These are phyloP conservation scores for Oreonectes daqikongensis DNA, from an alignment of 2,797 vertebrate genomes.

Conservation along the genomic window DNA sequence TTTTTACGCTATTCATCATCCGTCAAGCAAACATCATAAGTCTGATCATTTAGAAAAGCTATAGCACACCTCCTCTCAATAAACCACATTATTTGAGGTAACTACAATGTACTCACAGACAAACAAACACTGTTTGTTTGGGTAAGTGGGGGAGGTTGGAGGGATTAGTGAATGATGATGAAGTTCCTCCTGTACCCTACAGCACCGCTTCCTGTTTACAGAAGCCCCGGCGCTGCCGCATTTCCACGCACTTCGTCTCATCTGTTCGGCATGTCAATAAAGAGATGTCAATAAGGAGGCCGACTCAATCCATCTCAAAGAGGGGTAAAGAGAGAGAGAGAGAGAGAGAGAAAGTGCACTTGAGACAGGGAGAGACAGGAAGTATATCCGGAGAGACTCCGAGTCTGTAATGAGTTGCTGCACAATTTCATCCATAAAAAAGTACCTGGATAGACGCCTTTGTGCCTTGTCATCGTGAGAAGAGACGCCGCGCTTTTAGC, in stretches of 20 bases:
- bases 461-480: slow-evolving; percentile 72
- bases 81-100: not conserved
- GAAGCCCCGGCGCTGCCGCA: slow-evolving; percentile 64
- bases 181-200: slow-evolving; percentile 74
- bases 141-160: slow-evolving; percentile 67
- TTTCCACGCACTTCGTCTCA: slow-evolving; percentile 74
- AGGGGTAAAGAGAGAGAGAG: slow-evolving; percentile 60
- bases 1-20: not conserved
- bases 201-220: slow-evolving; percentile 61
- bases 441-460: slow-evolving; percentile 76
- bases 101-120: not conserved
- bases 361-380: slow-evolving; percentile 53
- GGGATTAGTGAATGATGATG: slow-evolving; percentile 80
- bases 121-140: slow-evolving; percentile 77
- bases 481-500: slow-evolving; percentile 37
- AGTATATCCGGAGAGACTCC: slow-evolving; percentile 64
- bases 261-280: slow-evolving; percentile 80
- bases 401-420: slow-evolving; percentile 79
- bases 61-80: not conserved
- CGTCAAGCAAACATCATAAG: not conserved
- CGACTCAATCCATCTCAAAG: slow-evolving; percentile 79
- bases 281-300: slow-evolving; percentile 82
- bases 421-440: slow-evolving; percentile 78
- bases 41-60: not conserved
- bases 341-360: slow-evolving; percentile 53